Base-by-base conservation (phyloP, 2,113 vertebrate species). In the Xiphophorus hellerii region DNA sequence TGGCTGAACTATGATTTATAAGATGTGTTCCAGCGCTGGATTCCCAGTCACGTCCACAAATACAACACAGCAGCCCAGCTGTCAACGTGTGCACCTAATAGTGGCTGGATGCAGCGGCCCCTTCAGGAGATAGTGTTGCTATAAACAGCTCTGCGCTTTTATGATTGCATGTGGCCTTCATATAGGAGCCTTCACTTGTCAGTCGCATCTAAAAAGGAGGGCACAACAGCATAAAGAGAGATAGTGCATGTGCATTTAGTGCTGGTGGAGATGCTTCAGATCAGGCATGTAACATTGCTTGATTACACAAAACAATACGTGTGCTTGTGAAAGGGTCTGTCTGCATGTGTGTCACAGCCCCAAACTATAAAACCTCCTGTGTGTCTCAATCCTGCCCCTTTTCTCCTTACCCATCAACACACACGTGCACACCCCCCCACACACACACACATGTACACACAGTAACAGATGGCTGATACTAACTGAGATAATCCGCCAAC, bases 401-500 rank as follows among this genome's bases (percentile, higher is more conserved):
- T 89, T 82, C 76, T 90, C 69, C 69, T 83, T 58, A 66, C 71
- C 80, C 78, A 80, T 87, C 77, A 75, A 84, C 62, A 65, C 70
- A 80, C 81, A 72, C 71, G 64, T 66, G 70, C 81, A 70, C 73
- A 69, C 71, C 70, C 70, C 0, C 73, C 69, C 73, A 76, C 69
- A 75, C 68, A 69, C 66, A 71, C 37, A 70, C 66, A 44, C 71
- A 83, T 77, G 71, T 1, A 88, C 87, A 86, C 88, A 88, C 83
- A 87, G 84, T 89, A 96, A 95, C 97, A 97, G 96, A 97, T 96
- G 96, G 96, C 93, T 92, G 94, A 95, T 94, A 95, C 94, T 94
- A 94, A 94, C 93, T 92, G 89, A 94, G 94, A 95, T 96, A 97
- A 97, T 96, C 96, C 94, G 87, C 81, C 94, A 95, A 95, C 95